phyloP scores from a whole-genome alignment of 2,888 invertebrate genomes.

The Teinopalpus imperialis region DNA sequence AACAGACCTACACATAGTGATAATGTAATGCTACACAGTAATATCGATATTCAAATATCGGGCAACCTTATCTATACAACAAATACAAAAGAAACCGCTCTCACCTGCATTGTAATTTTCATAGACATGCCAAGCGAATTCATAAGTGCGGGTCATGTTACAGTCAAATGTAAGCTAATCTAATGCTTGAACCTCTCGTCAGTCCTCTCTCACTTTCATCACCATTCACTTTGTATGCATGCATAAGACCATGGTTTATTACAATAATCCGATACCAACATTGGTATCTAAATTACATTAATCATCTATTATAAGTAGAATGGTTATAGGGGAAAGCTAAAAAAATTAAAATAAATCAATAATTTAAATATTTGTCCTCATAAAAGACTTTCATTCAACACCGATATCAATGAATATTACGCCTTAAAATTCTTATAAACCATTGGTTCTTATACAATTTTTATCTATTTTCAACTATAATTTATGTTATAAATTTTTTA shows the following conservation, averaged over 20 bases:
- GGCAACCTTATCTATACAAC: too few relatives aligned
- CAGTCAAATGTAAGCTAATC: constrained; percentile 14
- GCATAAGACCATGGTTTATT: constrained; percentile 18
- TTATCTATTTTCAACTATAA: too few relatives aligned
- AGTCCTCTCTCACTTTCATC: constrained; percentile 14
- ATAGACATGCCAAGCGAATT: constrained; percentile 14
- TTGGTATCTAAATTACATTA: neutral
- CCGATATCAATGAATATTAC: too few relatives aligned
- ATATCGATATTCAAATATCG: too few relatives aligned
- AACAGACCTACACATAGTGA: too few relatives aligned
- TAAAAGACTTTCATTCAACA: too few relatives aligned
- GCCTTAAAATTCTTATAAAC: too few relatives aligned
- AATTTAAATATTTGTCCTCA: too few relatives aligned
- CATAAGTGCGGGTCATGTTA: constrained; percentile 20
- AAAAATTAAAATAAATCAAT: neutral
- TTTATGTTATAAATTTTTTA: too few relatives aligned
- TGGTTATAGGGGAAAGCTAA: constrained; percentile 15
- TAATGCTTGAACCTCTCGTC: constrained; percentile 8
- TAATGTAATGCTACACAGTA: too few relatives aligned
- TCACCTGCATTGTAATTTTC: constrained; percentile 6
- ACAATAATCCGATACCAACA: constrained; percentile 1
- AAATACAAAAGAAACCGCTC: constrained; percentile 6
- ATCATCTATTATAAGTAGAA: neutral
- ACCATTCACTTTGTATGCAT: constrained; percentile 6
- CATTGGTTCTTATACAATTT: too few relatives aligned